Percentiles rank a stretch among this genome's conserved stretches.
Evolutionary conservation across 2,888 invertebrate genomes (phyloP).

Genomic region (Apeira syringaria): DNA sequence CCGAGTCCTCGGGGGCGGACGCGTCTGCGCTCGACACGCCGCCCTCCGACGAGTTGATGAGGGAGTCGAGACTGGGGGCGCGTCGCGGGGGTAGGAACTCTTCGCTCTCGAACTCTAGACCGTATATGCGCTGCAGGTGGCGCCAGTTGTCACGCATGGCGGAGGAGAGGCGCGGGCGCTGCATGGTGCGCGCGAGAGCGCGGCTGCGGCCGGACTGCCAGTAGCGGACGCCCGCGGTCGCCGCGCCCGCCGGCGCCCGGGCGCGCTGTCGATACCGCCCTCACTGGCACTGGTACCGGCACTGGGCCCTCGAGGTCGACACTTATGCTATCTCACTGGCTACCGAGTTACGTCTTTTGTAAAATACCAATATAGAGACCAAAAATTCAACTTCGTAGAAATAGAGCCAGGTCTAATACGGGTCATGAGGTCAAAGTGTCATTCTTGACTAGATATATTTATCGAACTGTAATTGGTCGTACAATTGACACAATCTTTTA

Average conservation of each 20-base stretch:
- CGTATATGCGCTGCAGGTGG: slow-evolving; percentile 76
- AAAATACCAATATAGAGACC: slow-evolving; percentile 18
- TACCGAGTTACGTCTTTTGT: slow-evolving; percentile 26
- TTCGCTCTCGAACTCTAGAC: slow-evolving; percentile 67
- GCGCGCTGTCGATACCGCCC: slow-evolving; percentile 21
- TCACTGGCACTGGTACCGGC: too few species aligned
- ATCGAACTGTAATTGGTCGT: too few species aligned
- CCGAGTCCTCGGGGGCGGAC: slow-evolving; percentile 85
- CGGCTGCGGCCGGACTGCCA: slow-evolving; percentile 63
- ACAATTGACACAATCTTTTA: too few species aligned
- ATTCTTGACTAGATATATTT: too few species aligned
- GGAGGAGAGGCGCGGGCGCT: slow-evolving; percentile 76
- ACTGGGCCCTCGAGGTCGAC: slow-evolving; percentile 22
- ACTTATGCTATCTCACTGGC: neutral
- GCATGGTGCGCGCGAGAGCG: slow-evolving; percentile 79
- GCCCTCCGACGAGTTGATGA: slow-evolving; percentile 87
- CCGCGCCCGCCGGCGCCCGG: too few species aligned
- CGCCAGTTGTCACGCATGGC: slow-evolving; percentile 84
- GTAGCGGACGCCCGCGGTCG: slow-evolving; percentile 36
- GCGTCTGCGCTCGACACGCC: slow-evolving; percentile 85
- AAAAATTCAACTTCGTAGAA: slow-evolving; percentile 17
- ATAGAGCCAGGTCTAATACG: slow-evolving; percentile 16
- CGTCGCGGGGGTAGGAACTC: slow-evolving; percentile 61
- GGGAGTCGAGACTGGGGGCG: slow-evolving; percentile 86
- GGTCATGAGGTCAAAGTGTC: too few species aligned